A percentile compares a stretch with the other conserved stretches of the same genome.
phyloP scores from a whole-genome alignment of 2,888 invertebrate genomes.

The Synergus gifuensis region DNA sequence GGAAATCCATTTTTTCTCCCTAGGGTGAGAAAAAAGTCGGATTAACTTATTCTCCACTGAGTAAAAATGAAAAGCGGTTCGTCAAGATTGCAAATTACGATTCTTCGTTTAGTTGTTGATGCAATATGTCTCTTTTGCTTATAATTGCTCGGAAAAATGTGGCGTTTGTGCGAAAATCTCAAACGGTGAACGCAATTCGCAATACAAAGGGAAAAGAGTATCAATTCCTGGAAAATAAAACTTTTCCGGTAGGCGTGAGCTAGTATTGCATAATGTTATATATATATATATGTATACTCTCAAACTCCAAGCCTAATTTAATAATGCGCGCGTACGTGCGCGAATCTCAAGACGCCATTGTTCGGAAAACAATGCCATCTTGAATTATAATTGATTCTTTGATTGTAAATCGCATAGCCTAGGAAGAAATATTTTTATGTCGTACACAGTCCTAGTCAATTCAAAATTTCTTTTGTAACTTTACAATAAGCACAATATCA shows the following conservation, averaged over 20 bases:
- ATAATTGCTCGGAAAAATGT: slow-evolving; percentile 15
- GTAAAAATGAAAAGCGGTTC: slow-evolving; percentile 8
- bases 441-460: not conserved
- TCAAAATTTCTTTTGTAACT: no score
- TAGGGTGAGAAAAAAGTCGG: no score
- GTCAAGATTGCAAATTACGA: slow-evolving; percentile 1
- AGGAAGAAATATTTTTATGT: slow-evolving; percentile 18
- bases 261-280: slow-evolving; percentile 43
- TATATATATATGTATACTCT: not conserved
- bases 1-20: no score
- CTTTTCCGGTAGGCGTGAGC: slow-evolving; percentile 62
- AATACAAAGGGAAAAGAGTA: slow-evolving; percentile 11
- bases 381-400: slow-evolving; percentile 41
- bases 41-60: not conserved
- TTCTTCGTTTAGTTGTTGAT: not conserved
- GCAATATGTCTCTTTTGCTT: not conserved
- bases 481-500: no score
- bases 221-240: slow-evolving; percentile 61
- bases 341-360: slow-evolving; percentile 41
- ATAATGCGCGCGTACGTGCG: slow-evolving; percentile 34
- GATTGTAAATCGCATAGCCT: slow-evolving; percentile 31
- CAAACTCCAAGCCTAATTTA: slow-evolving; percentile 33
- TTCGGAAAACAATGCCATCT: slow-evolving; percentile 38
- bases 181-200: not conserved
- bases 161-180: slow-evolving; percentile 8